These are phyloP conservation scores for Julus scandinavius DNA, from an alignment of 2,888 invertebrate genomes.

Conservation along the genomic window DNA sequence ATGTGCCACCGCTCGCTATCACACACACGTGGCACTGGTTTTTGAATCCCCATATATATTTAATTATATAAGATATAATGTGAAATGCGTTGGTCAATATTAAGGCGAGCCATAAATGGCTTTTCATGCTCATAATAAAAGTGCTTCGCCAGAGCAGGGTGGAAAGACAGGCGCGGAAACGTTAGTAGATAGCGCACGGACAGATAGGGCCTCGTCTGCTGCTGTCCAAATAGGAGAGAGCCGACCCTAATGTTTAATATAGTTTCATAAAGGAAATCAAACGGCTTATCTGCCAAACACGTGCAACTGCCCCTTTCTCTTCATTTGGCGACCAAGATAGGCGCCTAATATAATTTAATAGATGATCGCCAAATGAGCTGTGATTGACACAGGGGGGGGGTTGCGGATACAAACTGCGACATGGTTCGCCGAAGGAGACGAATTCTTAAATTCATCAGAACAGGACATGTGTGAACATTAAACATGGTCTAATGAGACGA, in stretches of 20 bases:
- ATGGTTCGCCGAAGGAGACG: no score
- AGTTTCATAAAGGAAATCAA: constrained; percentile 48
- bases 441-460: not conserved
- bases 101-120: constrained; percentile 51
- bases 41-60: constrained; percentile 31
- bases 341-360: constrained; percentile 47
- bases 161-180: constrained; percentile 43
- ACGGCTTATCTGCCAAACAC: constrained; percentile 45
- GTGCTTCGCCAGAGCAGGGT: not conserved
- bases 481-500: not conserved
- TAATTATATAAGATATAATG: constrained; percentile 42
- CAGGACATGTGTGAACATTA: not conserved
- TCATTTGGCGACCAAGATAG: constrained; percentile 26
- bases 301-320: constrained; percentile 45
- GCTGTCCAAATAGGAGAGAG: not conserved
- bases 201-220: constrained; percentile 18
- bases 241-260: constrained; percentile 41
- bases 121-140: constrained; percentile 50
- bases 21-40: not conserved
- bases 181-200: not conserved
- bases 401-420: no score
- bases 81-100: constrained; percentile 33
- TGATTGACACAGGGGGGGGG: not conserved
- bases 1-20: constrained; percentile 3
- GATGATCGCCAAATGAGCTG: constrained; percentile 48